Evolutionary conservation across 2,797 vertebrate species (phyloP).

Genomic region (Anabas testudineus): DNA sequence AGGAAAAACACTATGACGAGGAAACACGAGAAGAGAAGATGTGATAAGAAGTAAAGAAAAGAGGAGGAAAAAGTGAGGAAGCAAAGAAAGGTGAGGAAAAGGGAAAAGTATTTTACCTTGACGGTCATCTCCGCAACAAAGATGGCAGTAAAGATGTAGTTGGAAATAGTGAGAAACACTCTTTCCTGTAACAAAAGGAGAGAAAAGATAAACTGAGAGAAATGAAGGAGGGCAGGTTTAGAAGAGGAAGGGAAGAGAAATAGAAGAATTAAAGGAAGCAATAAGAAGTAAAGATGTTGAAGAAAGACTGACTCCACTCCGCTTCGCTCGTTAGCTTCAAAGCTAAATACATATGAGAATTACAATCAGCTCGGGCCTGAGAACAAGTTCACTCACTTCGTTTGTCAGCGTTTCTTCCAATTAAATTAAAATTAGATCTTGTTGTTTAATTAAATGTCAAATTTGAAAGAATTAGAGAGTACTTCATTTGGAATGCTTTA

Average conservation of each 20-base stretch:
- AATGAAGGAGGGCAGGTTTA: background rate
- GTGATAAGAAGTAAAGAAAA: too few relatives aligned
- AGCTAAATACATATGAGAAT: background rate
- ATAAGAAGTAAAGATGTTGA: rapidly evolving
- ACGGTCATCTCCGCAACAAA: constrained; percentile 97
- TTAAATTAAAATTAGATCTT: background rate
- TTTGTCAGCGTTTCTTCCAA: constrained; percentile 6
- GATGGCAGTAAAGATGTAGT: constrained; percentile 98
- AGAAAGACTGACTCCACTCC: background rate
- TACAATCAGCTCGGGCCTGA: background rate
- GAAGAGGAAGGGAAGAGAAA: too few relatives aligned
- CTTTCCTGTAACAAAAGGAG: constrained; percentile 86
- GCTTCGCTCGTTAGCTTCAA: constrained; percentile 1
- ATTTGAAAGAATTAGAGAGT: background rate
- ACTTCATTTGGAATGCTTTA: constrained; percentile 5
- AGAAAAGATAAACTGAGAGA: background rate
- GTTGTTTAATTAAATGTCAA: constrained; percentile 8
- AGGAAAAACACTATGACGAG: background rate
- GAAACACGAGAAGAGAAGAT: background rate
- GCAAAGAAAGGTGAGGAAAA: background rate
- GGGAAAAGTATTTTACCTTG: constrained; percentile 85
- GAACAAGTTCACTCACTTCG: background rate
- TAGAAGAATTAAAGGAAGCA: too few relatives aligned
- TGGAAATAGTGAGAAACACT: constrained; percentile 95
- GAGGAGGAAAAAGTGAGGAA: rapidly evolving